Evolutionary conservation across 2,113 vertebrate genomes (phyloP).

Genomic region (Austrofundulus limnaeus): DNA sequence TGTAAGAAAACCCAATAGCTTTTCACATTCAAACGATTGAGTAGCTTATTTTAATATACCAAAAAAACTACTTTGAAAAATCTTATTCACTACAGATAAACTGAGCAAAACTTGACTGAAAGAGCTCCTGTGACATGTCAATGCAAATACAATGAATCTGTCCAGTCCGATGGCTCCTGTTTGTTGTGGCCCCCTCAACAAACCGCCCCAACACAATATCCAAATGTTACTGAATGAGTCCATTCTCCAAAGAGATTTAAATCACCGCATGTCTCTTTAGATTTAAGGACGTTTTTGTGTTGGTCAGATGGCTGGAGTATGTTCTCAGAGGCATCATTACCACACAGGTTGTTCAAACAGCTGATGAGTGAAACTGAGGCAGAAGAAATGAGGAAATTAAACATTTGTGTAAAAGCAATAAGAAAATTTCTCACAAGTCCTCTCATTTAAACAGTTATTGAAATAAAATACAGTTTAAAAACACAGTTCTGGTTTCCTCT

Average conservation of each 20-base stretch:
- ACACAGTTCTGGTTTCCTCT: background rate
- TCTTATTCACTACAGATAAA: background rate
- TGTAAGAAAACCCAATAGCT: background rate
- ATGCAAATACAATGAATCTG: background rate
- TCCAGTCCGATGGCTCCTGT: constrained; percentile 1
- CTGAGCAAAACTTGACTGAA: background rate
- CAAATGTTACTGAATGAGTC: constrained; percentile 19
- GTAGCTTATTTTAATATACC: too few relatives aligned
- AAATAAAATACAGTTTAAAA: background rate
- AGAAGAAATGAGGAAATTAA: background rate
- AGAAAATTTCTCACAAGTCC: background rate
- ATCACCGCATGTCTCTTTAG: constrained; percentile 36
- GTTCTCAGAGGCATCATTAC: too few relatives aligned
- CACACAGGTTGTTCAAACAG: too few relatives aligned
- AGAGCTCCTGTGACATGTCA: background rate
- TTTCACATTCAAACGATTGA: too few relatives aligned
- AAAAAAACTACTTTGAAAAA: background rate
- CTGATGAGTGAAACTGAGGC: background rate
- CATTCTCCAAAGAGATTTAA: constrained; percentile 38
- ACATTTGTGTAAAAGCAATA: background rate
- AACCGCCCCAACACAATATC: constrained; percentile 13
- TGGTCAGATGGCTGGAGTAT: constrained; percentile 3
- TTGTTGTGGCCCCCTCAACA: background rate
- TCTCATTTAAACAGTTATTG: background rate
- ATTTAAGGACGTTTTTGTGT: constrained; percentile 30